Conservation (phyloP, 2,113 vertebrate genomes). For the Numenius arquata region DNA sequence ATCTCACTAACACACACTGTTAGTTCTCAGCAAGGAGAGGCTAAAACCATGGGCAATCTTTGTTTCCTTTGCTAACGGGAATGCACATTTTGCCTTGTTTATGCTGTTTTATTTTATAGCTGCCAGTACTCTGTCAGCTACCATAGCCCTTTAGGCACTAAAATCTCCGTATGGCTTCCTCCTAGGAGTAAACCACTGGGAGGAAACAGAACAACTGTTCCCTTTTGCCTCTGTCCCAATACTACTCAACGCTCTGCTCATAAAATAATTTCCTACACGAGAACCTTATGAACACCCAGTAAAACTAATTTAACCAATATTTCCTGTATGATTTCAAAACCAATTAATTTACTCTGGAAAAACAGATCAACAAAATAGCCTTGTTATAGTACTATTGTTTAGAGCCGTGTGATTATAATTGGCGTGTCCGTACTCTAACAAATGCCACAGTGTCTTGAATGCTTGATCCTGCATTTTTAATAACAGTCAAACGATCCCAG, state of each 20-base stretch:
- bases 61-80: neutral
- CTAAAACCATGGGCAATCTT: fast-evolving
- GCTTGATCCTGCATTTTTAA: neutral
- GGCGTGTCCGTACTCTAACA: neutral
- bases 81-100: neutral
- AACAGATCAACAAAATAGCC: neutral
- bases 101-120: neutral
- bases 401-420: neutral
- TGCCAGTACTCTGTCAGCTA: neutral
- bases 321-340: neutral
- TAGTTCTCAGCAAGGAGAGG: neutral
- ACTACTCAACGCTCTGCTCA: neutral
- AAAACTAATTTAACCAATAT: neutral
- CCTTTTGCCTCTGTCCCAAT: neutral
- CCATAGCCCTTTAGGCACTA: neutral
- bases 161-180: neutral
- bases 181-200: neutral
- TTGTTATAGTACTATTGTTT: neutral
- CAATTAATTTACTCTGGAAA: neutral
- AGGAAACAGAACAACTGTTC: neutral
- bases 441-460: neutral
- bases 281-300: neutral
- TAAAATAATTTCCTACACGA: neutral
- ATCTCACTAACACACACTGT: neutral
- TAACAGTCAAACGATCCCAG: neutral